Evolutionary conservation across 2,113 vertebrate genomes (phyloP), one percentile per base, ranked within the genome.

Genomic region (Pipa parva): DNA sequence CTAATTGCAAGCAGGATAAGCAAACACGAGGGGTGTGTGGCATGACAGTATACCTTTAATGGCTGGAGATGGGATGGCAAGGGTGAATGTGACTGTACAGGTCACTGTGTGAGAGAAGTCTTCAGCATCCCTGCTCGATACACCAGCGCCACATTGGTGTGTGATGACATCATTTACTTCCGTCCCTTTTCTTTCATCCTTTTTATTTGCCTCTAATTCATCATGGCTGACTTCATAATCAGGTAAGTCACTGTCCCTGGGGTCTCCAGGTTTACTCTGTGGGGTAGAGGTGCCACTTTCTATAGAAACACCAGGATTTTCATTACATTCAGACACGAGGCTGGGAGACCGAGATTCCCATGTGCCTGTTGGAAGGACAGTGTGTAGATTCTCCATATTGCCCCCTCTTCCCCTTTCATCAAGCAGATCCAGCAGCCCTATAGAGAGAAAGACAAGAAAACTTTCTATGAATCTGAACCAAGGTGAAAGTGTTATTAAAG

Each of bases 11-110:
- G n/a, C n/a, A n/a, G n/a, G n/a, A n/a, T n/a, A n/a, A n/a, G n/a
- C n/a, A n/a, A n/a, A n/a, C n/a, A n/a, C n/a, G n/a, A n/a, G n/a
- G n/a, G n/a, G n/a, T n/a, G n/a, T n/a, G 33, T 37, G 33, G 33
- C 8, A 13, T 1, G 33, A 10, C 15, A 13, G 2, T 13, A 26
- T 60, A 69, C 85, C 68, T 4, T 18, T 0, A 7, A 13, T 21
- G 2, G 1, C 1, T 0, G 37, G 20, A 0, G 51, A n/a, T 36
- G 88, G 87, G 26, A 93, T 25, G 55, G 91, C 88, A 25, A 92
- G 31, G 0, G 83, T 85, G 20, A 89, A 75, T 17, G 72, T 72
- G 18, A 93, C 66, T 0, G 72, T 86, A 74, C 85, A 92, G 26
- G 80, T 84, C n/a, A 92, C 80, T 0, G 49, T 7, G 3, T 77